Percentiles rank a stretch among this genome's conserved stretches.
Conservation (phyloP, 2,113 vertebrate species). For the Grantiella picta region DNA sequence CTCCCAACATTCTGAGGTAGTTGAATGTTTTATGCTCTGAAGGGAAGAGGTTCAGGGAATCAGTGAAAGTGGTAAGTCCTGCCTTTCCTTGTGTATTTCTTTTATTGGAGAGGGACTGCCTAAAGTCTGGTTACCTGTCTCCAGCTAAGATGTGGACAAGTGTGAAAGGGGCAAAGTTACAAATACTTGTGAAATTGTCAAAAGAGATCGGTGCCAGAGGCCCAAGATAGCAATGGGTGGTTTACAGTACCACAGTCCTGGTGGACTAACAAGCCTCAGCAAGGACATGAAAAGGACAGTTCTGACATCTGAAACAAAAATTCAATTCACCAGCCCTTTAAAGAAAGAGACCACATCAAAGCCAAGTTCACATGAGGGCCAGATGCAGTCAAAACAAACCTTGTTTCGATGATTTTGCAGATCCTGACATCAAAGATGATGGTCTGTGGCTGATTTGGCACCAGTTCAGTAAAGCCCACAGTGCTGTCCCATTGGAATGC, state of each 20-base stretch:
- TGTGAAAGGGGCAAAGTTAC: neutral
- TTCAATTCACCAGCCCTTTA: neutral
- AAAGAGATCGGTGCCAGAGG: neutral
- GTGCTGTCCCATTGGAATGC: neutral
- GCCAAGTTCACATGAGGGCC: neutral
- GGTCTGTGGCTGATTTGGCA: neutral
- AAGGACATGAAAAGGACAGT: neutral
- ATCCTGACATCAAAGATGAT: neutral
- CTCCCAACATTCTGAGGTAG: rapidly evolving
- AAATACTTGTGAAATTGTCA: neutral
- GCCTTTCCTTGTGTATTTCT: neutral
- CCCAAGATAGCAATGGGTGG: rapidly evolving
- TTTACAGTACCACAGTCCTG: neutral
- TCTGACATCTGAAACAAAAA: neutral
- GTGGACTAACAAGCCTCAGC: neutral
- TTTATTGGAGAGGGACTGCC: neutral
- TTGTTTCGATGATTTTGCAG: neutral
- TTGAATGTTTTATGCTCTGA: neutral
- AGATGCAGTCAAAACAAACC: neutral
- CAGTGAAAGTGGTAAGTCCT: rapidly evolving
- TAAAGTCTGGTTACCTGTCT: neutral
- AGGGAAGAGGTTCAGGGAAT: neutral
- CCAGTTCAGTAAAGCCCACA: neutral
- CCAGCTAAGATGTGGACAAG: neutral
- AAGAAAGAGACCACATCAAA: neutral